Percentiles rank a stretch among this genome's conserved stretches.
These are phyloP conservation scores for Vollenhovia emeryi DNA, from an alignment of 1,140 invertebrate species.

Conservation along the genomic window DNA sequence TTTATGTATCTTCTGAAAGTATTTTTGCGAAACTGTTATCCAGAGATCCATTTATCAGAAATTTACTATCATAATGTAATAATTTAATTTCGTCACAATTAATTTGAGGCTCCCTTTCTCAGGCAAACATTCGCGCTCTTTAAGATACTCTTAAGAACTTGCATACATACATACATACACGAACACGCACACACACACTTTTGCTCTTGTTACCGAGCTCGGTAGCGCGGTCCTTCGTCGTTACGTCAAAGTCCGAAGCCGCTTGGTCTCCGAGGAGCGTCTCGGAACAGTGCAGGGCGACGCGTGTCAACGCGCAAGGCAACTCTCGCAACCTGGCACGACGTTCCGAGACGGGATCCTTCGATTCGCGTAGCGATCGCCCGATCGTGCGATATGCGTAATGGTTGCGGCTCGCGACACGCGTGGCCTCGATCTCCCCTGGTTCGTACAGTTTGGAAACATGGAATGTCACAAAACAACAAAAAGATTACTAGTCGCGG, in stretches of 20 bases:
- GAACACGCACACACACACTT: slow-evolving; percentile 23
- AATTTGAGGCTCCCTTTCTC: not conserved
- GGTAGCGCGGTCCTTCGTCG: slow-evolving; percentile 68
- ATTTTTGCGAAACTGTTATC: not conserved
- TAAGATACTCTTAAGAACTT: not conserved
- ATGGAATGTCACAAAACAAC: slow-evolving; percentile 82
- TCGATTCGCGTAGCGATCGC: slow-evolving; percentile 38
- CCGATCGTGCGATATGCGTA: slow-evolving; percentile 10
- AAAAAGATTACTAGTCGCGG: slow-evolving; percentile 69
- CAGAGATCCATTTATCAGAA: too few species aligned
- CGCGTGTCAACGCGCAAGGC: not conserved
- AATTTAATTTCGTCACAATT: not conserved
- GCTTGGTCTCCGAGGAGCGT: slow-evolving; percentile 64
- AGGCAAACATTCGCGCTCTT: not conserved
- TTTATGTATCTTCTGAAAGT: not conserved
- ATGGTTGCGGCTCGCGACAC: slow-evolving; percentile 48
- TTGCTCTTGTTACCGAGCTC: slow-evolving; percentile 64
- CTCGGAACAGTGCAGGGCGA: slow-evolving; percentile 28
- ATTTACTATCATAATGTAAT: slow-evolving; percentile 16
- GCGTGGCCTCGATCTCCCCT: slow-evolving; percentile 60
- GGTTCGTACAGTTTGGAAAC: slow-evolving; percentile 75
- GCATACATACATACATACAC: slow-evolving; percentile 2
- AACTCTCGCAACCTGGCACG: not conserved
- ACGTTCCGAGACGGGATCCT: slow-evolving; percentile 46
- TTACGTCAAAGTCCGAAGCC: slow-evolving; percentile 62